phyloP scores from a whole-genome alignment of 2,797 vertebrate genomes.

The Lates japonicus region DNA sequence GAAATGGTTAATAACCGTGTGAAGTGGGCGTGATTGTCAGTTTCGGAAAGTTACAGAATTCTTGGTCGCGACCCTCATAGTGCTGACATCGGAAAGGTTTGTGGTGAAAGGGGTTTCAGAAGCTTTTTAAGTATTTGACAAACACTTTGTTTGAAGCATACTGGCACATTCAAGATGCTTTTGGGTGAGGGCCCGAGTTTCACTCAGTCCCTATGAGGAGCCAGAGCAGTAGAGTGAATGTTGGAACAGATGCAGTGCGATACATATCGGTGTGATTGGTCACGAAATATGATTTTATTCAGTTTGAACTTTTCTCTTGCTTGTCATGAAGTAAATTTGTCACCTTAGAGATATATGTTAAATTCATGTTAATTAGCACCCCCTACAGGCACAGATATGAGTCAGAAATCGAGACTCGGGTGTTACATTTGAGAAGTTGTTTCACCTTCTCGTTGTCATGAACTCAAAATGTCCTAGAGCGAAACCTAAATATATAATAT shows the following conservation, averaged over 20 bases:
- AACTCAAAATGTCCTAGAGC: background rate
- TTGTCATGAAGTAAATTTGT: background rate
- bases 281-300: background rate
- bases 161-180: background rate
- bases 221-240: background rate
- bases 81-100: background rate
- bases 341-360: background rate
- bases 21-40: background rate
- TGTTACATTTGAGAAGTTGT: background rate
- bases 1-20: background rate
- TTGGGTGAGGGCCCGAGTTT: background rate
- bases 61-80: background rate
- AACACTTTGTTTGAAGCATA: background rate
- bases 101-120: background rate
- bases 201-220: background rate
- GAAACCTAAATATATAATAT: background rate
- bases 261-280: background rate
- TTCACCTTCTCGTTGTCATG: background rate
- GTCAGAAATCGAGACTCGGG: background rate
- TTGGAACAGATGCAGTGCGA: background rate
- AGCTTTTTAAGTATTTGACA: background rate
- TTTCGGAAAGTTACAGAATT: constrained; percentile 2
- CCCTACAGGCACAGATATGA: background rate
- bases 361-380: background rate
- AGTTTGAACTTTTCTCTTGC: background rate